Evolutionary conservation across 2,113 vertebrate genomes (phyloP).

Genomic region (Cathartes aura): DNA sequence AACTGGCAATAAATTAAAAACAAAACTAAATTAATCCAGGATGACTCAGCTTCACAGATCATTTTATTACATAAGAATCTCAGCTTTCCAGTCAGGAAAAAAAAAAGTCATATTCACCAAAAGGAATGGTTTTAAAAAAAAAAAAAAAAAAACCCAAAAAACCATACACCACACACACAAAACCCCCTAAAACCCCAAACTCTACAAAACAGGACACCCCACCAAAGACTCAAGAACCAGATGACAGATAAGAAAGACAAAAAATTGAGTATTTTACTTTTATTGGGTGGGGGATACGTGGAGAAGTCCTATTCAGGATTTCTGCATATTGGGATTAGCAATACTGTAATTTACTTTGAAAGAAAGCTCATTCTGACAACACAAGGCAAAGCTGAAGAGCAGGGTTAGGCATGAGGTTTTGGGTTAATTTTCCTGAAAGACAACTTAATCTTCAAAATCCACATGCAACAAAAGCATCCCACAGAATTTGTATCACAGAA

Average conservation of each 20-base stretch:
- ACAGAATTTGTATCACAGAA: background rate
- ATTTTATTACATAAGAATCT: background rate
- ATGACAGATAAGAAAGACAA: background rate
- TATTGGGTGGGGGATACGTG: background rate
- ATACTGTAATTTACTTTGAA: background rate
- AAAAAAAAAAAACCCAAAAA: background rate
- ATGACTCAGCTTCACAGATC: background rate
- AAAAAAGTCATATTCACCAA: background rate
- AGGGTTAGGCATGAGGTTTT: background rate
- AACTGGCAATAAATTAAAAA: background rate
- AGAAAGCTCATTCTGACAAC: background rate
- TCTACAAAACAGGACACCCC: background rate
- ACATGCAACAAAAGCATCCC: background rate
- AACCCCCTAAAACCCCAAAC: background rate
- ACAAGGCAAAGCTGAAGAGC: background rate
- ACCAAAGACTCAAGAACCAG: background rate
- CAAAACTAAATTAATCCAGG: background rate
- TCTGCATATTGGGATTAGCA: background rate
- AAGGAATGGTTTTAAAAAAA: background rate
- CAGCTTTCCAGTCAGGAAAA: background rate
- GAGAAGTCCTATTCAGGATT: background rate
- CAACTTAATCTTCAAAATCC: background rate
- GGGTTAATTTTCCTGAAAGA: background rate
- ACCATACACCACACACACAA: rapidly evolving
- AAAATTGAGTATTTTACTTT: background rate